Base-by-base conservation (phyloP, 1,140 invertebrate species). In the Triops cancriformis region DNA sequence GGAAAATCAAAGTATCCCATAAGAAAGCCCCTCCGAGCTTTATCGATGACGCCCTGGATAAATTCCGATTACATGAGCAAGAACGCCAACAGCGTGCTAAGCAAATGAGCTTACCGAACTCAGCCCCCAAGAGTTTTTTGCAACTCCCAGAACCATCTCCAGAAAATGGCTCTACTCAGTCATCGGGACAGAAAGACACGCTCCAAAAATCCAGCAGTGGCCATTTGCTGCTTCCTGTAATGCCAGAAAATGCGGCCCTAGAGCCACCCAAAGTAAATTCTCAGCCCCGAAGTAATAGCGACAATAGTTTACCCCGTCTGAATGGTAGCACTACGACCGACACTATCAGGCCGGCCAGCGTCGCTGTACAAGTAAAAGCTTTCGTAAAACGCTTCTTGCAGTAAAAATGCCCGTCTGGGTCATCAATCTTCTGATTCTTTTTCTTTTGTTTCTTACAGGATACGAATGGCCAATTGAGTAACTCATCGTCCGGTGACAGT, bases 31-130 rank as follows among this genome's bases (percentile, higher is more conserved):
- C 93, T 5, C 91, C 93, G 81, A 89, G 90, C 0, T 92, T 97
- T 80, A 95, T 97, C 78, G 95, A 98, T 83, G 94, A 96, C 82
- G 92, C 94, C 12, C 85, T 97, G 42, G 88, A 91, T 75, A 95
- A 93, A 84, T 94, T 98, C 82, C 89, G 90, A 73, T 87, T 89
- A 14, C 90, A 93, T 82, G 93, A 95, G 82, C 86, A 90, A 4
- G 91, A 93, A 76, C 90, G 91, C 77, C 76, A 81, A 27, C 81
- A 81, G 73, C 76, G 78, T 76, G 77, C 73, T 14, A 37, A 73
- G 72, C 77, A 78, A 43, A 74, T 43, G 18, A 78, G 76, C 43
- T 72, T 74, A 73, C 43, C 80, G 80, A 37, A 74, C 79, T 28
- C 74, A 81, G 14, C 51, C 43, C 23, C 6, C n/a, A 64, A 1